Conservation (phyloP, 2,113 vertebrate genomes). For the Prunella fulvescens region DNA sequence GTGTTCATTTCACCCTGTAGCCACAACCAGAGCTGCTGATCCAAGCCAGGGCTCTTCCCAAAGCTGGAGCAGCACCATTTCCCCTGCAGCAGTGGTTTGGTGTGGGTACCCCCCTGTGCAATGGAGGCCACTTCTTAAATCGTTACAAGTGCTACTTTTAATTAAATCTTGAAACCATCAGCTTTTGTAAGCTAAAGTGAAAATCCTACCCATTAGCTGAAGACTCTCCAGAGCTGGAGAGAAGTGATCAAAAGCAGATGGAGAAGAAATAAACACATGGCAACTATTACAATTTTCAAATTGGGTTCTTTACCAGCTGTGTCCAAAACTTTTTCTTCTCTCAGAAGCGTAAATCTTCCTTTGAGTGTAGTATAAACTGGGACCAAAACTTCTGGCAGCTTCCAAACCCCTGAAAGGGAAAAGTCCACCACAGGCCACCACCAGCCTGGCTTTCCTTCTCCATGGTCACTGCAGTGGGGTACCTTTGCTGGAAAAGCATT, state of each 20-base stretch:
- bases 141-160: background rate
- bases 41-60: background rate
- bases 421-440: background rate
- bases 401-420: background rate
- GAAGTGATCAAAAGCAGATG: background rate
- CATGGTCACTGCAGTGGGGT: no score
- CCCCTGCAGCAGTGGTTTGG: background rate
- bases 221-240: background rate
- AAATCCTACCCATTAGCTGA: background rate
- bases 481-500: background rate
- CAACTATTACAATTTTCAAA: background rate
- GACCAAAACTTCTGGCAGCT: background rate
- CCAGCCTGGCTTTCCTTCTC: background rate
- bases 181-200: background rate
- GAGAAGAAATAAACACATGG: background rate
- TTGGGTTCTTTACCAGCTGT: background rate
- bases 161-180: background rate
- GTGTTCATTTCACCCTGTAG: background rate
- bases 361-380: background rate
- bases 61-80: background rate
- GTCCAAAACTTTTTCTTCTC: background rate
- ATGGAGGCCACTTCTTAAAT: background rate
- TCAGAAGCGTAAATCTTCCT: background rate
- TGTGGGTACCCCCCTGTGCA: background rate
- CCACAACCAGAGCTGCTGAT: background rate